These are phyloP conservation scores for Pagetopsis macropterus DNA, from an alignment of 2,797 vertebrate genomes.

Conservation along the genomic window DNA sequence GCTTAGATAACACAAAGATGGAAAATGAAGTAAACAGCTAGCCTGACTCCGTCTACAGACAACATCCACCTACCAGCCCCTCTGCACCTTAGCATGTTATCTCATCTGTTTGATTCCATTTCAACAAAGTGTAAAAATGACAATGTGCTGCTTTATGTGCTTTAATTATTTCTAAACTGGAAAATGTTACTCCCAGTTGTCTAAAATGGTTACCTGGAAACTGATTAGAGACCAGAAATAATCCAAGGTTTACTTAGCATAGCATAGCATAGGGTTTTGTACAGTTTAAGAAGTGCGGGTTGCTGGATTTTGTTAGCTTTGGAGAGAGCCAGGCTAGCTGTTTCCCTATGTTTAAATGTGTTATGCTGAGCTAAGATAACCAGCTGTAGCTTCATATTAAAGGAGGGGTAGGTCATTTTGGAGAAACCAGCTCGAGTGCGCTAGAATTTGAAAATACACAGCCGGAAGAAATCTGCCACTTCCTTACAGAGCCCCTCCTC, in stretches of 20 bases:
- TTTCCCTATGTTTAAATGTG: background rate
- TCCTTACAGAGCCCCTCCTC: no score
- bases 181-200: background rate
- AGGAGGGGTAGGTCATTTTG: no score
- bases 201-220: background rate
- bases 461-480: no score
- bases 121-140: background rate
- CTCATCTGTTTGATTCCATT: background rate
- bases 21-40: background rate
- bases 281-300: background rate
- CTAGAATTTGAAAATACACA: no score
- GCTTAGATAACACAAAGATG: slow-evolving; percentile 4
- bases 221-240: background rate
- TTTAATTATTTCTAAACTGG: background rate
- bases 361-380: slow-evolving; percentile 9
- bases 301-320: background rate
- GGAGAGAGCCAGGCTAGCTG: background rate
- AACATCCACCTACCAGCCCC: background rate
- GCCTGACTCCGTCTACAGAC: background rate
- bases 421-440: no score
- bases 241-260: background rate
- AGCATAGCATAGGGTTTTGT: background rate
- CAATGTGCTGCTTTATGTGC: background rate
- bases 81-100: background rate
- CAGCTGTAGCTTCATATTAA: background rate